Percentiles rank a stretch among this genome's conserved stretches.
These are phyloP conservation scores for Conomelus anceps DNA, from an alignment of 2,888 invertebrate species.

Conservation along the genomic window DNA sequence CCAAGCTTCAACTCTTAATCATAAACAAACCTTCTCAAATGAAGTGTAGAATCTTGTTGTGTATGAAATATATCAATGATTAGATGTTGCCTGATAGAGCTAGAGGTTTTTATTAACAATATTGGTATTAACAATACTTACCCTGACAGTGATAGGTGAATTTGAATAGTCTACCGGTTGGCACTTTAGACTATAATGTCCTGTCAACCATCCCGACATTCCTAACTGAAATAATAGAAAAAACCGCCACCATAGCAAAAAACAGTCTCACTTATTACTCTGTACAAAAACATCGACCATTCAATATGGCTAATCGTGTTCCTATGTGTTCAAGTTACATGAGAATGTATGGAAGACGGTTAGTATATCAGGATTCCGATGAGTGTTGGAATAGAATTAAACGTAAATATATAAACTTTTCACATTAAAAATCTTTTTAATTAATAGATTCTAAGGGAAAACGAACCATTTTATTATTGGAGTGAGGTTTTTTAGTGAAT, in stretches of 20 bases:
- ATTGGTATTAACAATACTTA: constrained; percentile 49
- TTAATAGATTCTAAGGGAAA: too few relatives aligned
- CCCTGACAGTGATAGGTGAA: constrained; percentile 84
- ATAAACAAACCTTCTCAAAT: too few relatives aligned
- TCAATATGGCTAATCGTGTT: background rate
- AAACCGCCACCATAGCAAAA: constrained; percentile 22
- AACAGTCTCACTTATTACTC: background rate
- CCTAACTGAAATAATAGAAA: constrained; percentile 65
- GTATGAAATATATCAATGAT: background rate
- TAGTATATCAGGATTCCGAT: background rate
- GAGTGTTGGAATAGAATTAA: background rate
- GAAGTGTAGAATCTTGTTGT: too few relatives aligned
- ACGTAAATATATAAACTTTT: too few relatives aligned
- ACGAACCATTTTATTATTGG: too few relatives aligned
- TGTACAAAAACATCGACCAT: background rate
- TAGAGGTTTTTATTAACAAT: background rate
- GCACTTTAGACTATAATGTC: constrained; percentile 91
- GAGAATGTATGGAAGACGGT: background rate
- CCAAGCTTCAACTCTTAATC: too few relatives aligned
- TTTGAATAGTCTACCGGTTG: constrained; percentile 94
- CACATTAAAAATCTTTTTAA: too few relatives aligned
- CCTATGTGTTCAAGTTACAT: background rate
- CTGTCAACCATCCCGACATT: constrained; percentile 88
- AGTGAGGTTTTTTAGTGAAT: too few relatives aligned
- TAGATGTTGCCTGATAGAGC: background rate